phyloP scores from a whole-genome alignment of 2,113 vertebrate genomes.

The Spea multiplicata region DNA sequence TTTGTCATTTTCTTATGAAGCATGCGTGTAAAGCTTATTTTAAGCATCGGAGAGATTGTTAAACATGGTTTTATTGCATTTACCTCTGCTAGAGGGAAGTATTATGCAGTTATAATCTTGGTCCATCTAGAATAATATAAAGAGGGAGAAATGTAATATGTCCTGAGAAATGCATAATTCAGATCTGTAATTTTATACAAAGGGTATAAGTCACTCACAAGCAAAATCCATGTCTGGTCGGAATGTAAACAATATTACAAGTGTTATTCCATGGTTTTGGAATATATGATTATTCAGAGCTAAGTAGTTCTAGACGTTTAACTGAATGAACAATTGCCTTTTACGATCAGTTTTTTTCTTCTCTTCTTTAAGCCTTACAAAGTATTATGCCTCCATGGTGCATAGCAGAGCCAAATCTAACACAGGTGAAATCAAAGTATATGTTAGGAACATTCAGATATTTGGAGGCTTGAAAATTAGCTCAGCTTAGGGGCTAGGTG shows the following conservation, averaged over 20 bases:
- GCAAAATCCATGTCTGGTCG: not conserved
- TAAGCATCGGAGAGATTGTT: conserved; percentile 21
- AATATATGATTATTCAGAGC: not conserved
- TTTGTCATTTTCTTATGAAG: conserved; percentile 52
- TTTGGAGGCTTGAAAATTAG: too few species aligned
- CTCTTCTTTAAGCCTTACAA: too few species aligned
- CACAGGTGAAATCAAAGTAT: too few species aligned
- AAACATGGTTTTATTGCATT: conserved; percentile 41
- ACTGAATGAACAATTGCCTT: too few species aligned
- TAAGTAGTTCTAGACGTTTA: not conserved
- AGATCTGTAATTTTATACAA: not conserved
- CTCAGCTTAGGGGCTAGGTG: too few species aligned
- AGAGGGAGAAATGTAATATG: conserved; percentile 30
- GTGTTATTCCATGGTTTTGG: not conserved
- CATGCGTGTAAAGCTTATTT: conserved; percentile 36
- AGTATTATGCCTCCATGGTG: too few species aligned
- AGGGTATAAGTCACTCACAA: not conserved
- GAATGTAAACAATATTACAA: not conserved
- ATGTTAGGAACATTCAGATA: too few species aligned
- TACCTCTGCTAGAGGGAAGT: conserved; percentile 38
- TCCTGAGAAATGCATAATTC: conserved; percentile 32
- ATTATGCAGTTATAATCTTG: conserved; percentile 37
- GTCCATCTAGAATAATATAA: conserved; percentile 34
- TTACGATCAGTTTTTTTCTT: too few species aligned
- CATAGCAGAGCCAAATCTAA: too few species aligned